These are phyloP conservation scores for Opisthocomus hoazin DNA, from an alignment of 2,113 vertebrate genomes.

Conservation along the genomic window DNA sequence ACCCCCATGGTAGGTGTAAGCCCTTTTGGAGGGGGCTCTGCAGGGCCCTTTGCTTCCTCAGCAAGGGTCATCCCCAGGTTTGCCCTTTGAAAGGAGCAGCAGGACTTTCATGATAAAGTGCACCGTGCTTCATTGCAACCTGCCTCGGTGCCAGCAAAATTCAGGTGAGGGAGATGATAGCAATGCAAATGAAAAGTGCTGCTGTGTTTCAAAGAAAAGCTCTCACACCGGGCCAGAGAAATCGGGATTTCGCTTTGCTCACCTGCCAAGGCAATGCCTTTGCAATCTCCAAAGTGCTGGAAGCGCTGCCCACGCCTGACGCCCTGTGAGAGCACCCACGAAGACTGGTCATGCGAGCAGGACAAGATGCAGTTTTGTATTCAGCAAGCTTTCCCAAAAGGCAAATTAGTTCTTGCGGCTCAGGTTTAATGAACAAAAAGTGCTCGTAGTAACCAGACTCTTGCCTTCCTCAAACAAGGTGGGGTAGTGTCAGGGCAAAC, in stretches of 20 bases:
- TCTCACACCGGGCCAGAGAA: background rate
- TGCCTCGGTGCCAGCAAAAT: background rate
- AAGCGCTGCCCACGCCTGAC: background rate
- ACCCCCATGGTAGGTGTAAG: background rate
- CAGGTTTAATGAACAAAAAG: slow-evolving; percentile 55
- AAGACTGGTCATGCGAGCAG: rapidly evolving
- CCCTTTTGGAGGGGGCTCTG: background rate
- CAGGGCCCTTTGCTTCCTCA: background rate
- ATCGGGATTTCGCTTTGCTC: background rate
- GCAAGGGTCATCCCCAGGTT: background rate
- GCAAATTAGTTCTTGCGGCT: slow-evolving; percentile 60
- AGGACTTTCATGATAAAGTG: background rate
- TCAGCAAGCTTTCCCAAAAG: slow-evolving; percentile 12
- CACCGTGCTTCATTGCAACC: rapidly evolving
- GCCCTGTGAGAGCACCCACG: background rate
- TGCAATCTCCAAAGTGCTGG: background rate
- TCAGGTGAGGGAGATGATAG: background rate
- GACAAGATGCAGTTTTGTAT: background rate
- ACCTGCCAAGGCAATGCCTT: background rate
- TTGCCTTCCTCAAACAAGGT: slow-evolving; percentile 36
- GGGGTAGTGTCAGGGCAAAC: slow-evolving; percentile 49
- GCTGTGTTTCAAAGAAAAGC: background rate
- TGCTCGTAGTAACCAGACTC: slow-evolving; percentile 49
- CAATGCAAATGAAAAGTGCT: background rate
- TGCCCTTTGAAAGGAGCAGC: background rate